phyloP scores from a whole-genome alignment of 2,113 vertebrate species.

The Epinephelus lanceolatus region DNA sequence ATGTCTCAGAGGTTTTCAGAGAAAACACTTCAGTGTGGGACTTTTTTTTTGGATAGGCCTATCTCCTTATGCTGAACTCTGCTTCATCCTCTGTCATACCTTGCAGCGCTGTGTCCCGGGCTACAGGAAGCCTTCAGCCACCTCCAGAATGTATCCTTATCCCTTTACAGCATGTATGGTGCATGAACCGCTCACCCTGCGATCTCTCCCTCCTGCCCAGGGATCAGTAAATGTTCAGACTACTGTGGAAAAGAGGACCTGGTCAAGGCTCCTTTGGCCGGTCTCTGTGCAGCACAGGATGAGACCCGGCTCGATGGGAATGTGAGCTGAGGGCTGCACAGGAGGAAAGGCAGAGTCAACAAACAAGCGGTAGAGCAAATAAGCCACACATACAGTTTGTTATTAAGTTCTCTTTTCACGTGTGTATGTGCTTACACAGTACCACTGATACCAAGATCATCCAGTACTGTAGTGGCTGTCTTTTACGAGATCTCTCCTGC shows the following conservation, averaged over 20 bases:
- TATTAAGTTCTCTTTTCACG: slow-evolving; percentile 59
- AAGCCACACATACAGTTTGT: slow-evolving; percentile 78
- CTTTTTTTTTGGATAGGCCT: slow-evolving; percentile 62
- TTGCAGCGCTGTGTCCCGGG: slow-evolving; percentile 21
- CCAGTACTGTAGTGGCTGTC: neutral
- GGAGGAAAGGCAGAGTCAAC: slow-evolving; percentile 81
- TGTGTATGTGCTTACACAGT: slow-evolving; percentile 49
- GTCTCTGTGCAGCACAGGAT: slow-evolving; percentile 49
- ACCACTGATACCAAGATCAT: slow-evolving; percentile 28
- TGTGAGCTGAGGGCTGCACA: slow-evolving; percentile 87
- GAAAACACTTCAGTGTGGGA: slow-evolving; percentile 92
- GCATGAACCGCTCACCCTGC: slow-evolving; percentile 34
- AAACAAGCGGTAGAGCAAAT: slow-evolving; percentile 88
- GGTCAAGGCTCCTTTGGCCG: slow-evolving; percentile 43
- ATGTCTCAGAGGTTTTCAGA: slow-evolving; percentile 93
- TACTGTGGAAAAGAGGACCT: slow-evolving; percentile 50
- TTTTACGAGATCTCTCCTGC: neutral
- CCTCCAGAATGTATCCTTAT: slow-evolving; percentile 17
- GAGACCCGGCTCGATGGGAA: slow-evolving; percentile 83
- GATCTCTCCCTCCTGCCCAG: slow-evolving; percentile 15
- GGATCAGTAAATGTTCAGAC: slow-evolving; percentile 47
- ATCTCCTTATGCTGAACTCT: slow-evolving; percentile 68
- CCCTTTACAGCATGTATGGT: slow-evolving; percentile 23
- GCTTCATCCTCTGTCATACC: slow-evolving; percentile 48
- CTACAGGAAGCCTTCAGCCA: slow-evolving; percentile 42